Conservation (phyloP, 2,113 vertebrate species). For the Echinops telfairi region DNA sequence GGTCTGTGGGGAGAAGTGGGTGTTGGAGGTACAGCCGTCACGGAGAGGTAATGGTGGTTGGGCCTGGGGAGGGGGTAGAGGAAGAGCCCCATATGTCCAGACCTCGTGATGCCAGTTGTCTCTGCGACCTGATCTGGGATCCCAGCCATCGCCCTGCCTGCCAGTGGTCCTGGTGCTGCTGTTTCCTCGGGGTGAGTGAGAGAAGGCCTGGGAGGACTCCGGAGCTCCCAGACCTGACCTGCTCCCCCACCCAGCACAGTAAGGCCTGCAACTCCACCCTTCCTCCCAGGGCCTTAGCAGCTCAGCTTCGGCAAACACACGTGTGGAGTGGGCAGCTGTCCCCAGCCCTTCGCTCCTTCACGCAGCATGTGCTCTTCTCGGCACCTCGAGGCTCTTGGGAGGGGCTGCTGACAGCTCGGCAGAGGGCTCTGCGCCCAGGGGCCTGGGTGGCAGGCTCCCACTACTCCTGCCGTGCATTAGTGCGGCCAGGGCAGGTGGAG, state of each 20-base stretch:
- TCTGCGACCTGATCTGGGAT: too few relatives aligned
- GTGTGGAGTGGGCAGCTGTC: slow-evolving; percentile 30
- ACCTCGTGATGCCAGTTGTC: not conserved
- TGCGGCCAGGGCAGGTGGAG: accelerated
- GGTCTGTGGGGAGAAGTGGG: not conserved
- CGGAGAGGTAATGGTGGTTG: not conserved
- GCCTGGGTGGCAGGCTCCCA: not conserved
- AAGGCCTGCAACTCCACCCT: not conserved
- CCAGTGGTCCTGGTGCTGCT: not conserved
- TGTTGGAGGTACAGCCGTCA: not conserved
- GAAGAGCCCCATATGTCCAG: not conserved
- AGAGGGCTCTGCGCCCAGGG: not conserved
- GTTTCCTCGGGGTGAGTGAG: not conserved
- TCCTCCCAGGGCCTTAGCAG: not conserved
- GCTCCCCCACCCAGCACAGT: not conserved
- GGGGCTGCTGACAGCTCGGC: not conserved
- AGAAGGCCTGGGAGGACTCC: not conserved
- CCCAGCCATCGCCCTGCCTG: not conserved
- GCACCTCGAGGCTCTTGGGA: slow-evolving; percentile 38
- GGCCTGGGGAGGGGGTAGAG: not conserved
- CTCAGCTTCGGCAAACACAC: slow-evolving; percentile 28
- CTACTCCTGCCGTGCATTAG: not conserved
- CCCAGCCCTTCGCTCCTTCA: not conserved
- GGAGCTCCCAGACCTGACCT: not conserved
- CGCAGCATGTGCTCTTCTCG: not conserved